Percentiles rank a stretch among this genome's conserved stretches.
phyloP scores from a whole-genome alignment of 2,113 vertebrate species.

The Bubo bubo region DNA sequence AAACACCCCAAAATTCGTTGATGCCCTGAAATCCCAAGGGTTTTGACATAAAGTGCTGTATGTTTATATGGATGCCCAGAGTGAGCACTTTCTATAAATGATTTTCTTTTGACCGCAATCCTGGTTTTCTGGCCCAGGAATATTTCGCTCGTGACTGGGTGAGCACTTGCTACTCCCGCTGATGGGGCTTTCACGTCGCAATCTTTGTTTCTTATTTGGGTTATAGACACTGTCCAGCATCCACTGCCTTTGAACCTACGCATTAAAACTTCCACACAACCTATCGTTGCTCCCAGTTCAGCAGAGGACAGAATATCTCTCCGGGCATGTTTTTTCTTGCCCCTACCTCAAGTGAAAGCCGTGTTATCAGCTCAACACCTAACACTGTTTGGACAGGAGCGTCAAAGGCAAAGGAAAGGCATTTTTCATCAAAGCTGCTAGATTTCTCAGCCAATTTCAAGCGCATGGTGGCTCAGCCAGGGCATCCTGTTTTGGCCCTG shows the following conservation, averaged over 20 bases:
- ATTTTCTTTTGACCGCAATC: neutral
- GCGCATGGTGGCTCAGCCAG: neutral
- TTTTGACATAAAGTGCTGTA: neutral
- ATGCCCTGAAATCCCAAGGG: neutral
- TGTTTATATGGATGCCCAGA: neutral
- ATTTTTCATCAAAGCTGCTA: slow-evolving; percentile 9
- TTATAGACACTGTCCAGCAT: neutral
- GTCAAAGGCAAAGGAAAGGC: neutral
- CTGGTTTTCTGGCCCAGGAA: neutral
- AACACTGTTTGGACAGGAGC: neutral
- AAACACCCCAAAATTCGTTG: rapidly evolving
- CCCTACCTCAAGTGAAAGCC: neutral
- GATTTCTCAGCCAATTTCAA: neutral
- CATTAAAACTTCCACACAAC: neutral
- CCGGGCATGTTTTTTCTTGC: neutral
- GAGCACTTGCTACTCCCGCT: neutral
- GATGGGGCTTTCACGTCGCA: neutral
- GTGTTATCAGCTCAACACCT: neutral
- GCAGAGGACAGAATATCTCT: neutral
- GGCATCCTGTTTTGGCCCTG: neutral
- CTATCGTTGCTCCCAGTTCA: neutral
- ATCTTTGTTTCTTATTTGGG: neutral
- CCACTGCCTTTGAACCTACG: neutral
- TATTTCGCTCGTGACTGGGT: neutral
- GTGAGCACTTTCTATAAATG: neutral